Base-by-base conservation (phyloP, 2,888 invertebrate genomes). In the Lithophane ornitopus region DNA sequence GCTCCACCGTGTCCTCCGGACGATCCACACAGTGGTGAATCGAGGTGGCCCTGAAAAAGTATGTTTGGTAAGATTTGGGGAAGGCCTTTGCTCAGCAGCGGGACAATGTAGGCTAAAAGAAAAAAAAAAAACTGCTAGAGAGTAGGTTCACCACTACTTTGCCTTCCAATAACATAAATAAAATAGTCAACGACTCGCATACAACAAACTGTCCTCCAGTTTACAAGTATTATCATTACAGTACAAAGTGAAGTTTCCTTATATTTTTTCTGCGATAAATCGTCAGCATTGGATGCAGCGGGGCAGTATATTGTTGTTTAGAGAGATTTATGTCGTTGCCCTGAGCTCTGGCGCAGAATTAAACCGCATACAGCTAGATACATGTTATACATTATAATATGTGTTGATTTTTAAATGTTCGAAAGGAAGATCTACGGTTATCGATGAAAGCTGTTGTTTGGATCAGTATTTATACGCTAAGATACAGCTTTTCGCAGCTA, bases 261-360 rank as follows among this genome's bases (percentile, higher is more conserved):
- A 65, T 59, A 81, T n/a, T 83, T 80, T 87, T 87, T 85, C 66
- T 59, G 68, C 81, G 26, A 80, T 77, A 81, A 76, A 85, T 88
- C 82, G 81, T 74, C 54, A 71, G 71, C 81, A 76, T 76, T 81
- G 80, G 82, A 85, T 86, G 84, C 83, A 71, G 69, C 71, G 80
- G 81, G 73, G 76, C 88, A 83, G 85, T 90, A 89, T 90, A 91
- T 90, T 89, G 89, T 89, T 85, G 88, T 89, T 89, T 86, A 85
- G 74, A 87, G 78, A 90, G 91, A 91, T 91, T 91, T 90, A 91
- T 85, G 80, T 79, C 63, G 71, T 34, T 76, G 78, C 82, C 82
- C 84, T 78, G 85, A 82, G 88, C 81, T 86, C 81, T 77, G 72
- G 84, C 81, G 83, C 85, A 81, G 87, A 88, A 90, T 90, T 90